A percentile compares a stretch with the other conserved stretches of the same genome.
phyloP scores from a whole-genome alignment of 2,797 vertebrate genomes.

The Glyptemys insculpta region DNA sequence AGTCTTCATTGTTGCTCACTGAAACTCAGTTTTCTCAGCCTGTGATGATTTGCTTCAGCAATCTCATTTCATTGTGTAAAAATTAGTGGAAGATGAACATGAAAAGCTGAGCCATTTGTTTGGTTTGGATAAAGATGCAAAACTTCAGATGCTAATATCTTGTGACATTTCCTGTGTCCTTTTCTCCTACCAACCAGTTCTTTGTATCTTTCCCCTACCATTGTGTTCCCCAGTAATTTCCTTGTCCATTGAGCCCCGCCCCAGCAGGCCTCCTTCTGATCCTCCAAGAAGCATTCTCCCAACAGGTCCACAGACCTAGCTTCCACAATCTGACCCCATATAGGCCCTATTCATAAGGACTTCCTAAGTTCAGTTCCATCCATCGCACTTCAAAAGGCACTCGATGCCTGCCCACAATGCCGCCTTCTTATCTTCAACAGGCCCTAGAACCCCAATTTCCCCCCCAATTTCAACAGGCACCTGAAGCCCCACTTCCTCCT shows the following conservation, averaged over 20 bases:
- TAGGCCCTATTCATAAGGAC: not conserved
- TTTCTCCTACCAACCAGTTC: not conserved
- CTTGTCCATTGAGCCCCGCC: not conserved
- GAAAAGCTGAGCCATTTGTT: conserved; percentile 23
- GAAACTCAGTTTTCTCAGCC: conserved; percentile 44
- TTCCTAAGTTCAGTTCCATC: not conserved
- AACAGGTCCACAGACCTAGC: not conserved
- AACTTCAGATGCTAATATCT: not conserved
- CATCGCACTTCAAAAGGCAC: not conserved
- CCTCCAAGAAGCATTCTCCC: not conserved
- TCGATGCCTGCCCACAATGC: not conserved
- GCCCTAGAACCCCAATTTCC: not conserved
- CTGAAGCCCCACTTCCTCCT: not conserved
- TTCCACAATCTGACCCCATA: too few species aligned
- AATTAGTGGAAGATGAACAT: fast-evolving
- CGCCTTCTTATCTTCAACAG: not conserved
- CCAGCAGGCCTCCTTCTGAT: not conserved
- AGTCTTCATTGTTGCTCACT: not conserved
- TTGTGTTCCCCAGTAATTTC: not conserved
- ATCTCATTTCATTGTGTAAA: not conserved
- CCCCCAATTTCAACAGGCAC: not conserved
- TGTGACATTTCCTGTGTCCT: not conserved
- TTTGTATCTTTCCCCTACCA: not conserved
- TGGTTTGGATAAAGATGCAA: not conserved
- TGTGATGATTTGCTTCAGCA: not conserved